These are phyloP conservation scores for Glyptemys insculpta DNA, from an alignment of 2,797 vertebrate genomes.

Conservation along the genomic window DNA sequence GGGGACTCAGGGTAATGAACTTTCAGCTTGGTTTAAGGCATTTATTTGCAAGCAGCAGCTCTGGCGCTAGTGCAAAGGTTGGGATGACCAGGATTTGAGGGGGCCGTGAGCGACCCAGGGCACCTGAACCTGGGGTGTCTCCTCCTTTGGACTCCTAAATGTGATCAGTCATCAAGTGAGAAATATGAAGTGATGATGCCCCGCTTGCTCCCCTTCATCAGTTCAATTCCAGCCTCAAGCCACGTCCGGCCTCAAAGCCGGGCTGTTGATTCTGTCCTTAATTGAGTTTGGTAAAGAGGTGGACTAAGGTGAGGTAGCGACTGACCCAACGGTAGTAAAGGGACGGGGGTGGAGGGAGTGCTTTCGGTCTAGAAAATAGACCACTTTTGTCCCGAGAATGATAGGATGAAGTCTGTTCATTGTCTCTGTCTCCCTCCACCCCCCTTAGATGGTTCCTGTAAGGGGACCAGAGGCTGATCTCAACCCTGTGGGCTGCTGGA, in stretches of 20 bases:
- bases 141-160: neutral
- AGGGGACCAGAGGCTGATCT: neutral
- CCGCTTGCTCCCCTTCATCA: neutral
- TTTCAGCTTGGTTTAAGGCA: neutral
- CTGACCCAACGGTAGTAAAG: neutral
- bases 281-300: neutral
- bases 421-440: neutral
- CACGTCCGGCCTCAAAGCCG: neutral
- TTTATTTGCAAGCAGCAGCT: neutral
- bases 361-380: neutral
- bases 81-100: neutral
- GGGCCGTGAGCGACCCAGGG: neutral
- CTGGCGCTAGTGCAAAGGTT: neutral
- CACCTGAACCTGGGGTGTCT: neutral
- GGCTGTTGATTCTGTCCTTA: neutral
- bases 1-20: neutral
- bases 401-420: neutral
- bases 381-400: neutral
- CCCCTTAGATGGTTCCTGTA: rapidly evolving
- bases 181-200: neutral
- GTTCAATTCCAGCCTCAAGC: neutral
- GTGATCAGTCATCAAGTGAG: neutral
- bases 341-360: neutral
- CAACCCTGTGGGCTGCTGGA: neutral
- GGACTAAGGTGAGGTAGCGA: neutral